Evolutionary conservation across 53 echinoderm and acorn worm genomes (phyloP).

Genomic region (Hippasteria phrygiana): DNA sequence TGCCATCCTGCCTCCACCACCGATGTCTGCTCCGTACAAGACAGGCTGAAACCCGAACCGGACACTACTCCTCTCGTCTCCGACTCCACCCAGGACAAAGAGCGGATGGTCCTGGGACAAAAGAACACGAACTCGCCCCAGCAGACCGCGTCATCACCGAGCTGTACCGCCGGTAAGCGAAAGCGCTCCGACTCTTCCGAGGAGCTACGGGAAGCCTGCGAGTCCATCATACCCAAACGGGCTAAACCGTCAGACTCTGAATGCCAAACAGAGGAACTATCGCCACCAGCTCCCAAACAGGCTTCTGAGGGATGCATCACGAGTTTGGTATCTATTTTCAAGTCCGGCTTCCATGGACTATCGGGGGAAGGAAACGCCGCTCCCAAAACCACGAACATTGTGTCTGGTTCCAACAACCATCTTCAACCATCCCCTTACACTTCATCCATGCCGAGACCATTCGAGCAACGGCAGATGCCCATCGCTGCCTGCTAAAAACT

Average conservation of each 20-base stretch:
- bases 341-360: conserved; percentile 91
- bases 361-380: conserved; percentile 75
- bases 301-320: conserved; percentile 76
- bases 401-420: conserved; percentile 38
- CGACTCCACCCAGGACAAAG: conserved; percentile 52
- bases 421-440: conserved; percentile 61
- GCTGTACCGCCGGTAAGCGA: conserved; percentile 58
- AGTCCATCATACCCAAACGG: conserved; percentile 74
- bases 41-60: conserved; percentile 43
- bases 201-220: conserved; percentile 80
- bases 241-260: conserved; percentile 72
- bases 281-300: neutral
- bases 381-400: conserved; percentile 62
- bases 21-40: conserved; percentile 34
- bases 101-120: conserved; percentile 55
- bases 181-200: conserved; percentile 67
- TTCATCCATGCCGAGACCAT: conserved; percentile 59
- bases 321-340: conserved; percentile 91
- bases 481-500: conserved; percentile 61
- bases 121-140: conserved; percentile 37
- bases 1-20: conserved; percentile 47
- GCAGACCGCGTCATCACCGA: neutral
- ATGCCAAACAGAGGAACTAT: conserved; percentile 45
- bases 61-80: neutral
- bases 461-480: conserved; percentile 61